Evolutionary conservation across 1,140 invertebrate genomes (phyloP).

Genomic region (Drosophila nigrodunni): DNA sequence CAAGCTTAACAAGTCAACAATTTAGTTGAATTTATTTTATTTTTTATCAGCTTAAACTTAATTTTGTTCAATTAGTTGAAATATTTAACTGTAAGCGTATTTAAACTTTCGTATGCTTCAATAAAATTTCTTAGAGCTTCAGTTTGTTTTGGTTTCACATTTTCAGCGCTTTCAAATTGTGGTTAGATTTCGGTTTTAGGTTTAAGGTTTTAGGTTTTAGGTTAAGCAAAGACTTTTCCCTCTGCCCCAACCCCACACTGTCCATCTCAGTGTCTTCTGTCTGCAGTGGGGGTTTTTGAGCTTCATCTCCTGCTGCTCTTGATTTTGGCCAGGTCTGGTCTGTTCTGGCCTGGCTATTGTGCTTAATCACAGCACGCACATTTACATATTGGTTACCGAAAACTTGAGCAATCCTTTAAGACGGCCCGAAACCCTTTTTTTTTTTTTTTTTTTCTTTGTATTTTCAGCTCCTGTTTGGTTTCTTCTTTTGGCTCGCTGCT

Average conservation of each 20-base stretch:
- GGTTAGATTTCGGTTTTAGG: slow-evolving; percentile 61
- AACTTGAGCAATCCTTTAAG: slow-evolving; percentile 83
- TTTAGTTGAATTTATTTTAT: too few species aligned
- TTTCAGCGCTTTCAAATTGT: slow-evolving; percentile 54
- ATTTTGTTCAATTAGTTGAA: too few species aligned
- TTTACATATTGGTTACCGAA: slow-evolving; percentile 83
- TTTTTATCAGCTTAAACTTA: too few species aligned
- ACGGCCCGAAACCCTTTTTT: slow-evolving; percentile 59
- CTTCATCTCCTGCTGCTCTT: too few species aligned
- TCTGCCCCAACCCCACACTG: not conserved
- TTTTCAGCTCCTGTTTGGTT: too few species aligned
- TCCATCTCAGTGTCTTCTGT: slow-evolving; percentile 46
- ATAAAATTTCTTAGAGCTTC: slow-evolving; percentile 2
- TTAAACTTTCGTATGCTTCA: too few species aligned
- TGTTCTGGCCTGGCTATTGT: slow-evolving; percentile 47
- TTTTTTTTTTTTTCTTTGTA: slow-evolving; percentile 47
- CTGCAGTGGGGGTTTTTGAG: slow-evolving; percentile 1
- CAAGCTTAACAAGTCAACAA: too few species aligned
- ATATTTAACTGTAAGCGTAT: too few species aligned
- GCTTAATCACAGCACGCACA: slow-evolving; percentile 83
- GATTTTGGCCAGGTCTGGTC: slow-evolving; percentile 5
- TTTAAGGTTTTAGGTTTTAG: slow-evolving; percentile 35
- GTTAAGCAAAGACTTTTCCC: slow-evolving; percentile 42
- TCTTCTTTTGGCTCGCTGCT: slow-evolving; percentile 39
- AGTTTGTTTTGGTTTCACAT: slow-evolving; percentile 55